Evolutionary conservation across 2,888 invertebrate genomes (phyloP).

Genomic region (Cephonodes hylas): DNA sequence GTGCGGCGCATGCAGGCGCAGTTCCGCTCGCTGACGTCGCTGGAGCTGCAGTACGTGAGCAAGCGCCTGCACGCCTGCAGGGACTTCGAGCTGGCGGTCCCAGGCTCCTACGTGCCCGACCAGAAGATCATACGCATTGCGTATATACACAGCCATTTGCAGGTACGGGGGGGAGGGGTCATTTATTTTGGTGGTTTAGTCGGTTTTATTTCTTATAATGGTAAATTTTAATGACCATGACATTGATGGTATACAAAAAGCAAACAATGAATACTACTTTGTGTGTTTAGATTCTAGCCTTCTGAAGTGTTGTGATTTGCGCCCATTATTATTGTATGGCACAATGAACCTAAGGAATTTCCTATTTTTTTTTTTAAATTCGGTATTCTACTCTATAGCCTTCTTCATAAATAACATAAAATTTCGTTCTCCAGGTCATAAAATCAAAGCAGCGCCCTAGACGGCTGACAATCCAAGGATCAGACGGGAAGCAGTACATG

Average conservation of each 20-base stretch:
- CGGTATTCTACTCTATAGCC: too few species aligned
- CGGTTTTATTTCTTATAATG: too few species aligned
- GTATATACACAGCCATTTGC: constrained; percentile 92
- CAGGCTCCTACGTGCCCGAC: constrained; percentile 98
- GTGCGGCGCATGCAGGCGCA: constrained; percentile 96
- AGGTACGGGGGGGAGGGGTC: too few species aligned
- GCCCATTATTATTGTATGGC: too few species aligned
- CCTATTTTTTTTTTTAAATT: too few species aligned
- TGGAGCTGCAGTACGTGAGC: constrained; percentile 96
- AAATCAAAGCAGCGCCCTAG: constrained; percentile 99
- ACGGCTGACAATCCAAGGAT: constrained; percentile 95
- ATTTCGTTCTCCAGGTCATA: constrained; percentile 85
- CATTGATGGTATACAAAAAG: too few species aligned
- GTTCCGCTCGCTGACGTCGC: constrained; percentile 92
- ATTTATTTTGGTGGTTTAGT: too few species aligned
- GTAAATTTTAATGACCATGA: too few species aligned
- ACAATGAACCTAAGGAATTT: too few species aligned
- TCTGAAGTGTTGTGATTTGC: too few species aligned
- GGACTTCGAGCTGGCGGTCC: constrained; percentile 96
- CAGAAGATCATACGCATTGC: constrained; percentile 92
- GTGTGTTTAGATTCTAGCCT: too few species aligned
- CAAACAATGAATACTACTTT: too few species aligned
- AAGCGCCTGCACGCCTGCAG: constrained; percentile 92
- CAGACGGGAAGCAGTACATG: constrained; percentile 98
- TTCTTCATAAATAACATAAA: background rate